These are phyloP conservation scores for Enteromius mattozi DNA, from an alignment of 2,797 vertebrate genomes.

Conservation along the genomic window DNA sequence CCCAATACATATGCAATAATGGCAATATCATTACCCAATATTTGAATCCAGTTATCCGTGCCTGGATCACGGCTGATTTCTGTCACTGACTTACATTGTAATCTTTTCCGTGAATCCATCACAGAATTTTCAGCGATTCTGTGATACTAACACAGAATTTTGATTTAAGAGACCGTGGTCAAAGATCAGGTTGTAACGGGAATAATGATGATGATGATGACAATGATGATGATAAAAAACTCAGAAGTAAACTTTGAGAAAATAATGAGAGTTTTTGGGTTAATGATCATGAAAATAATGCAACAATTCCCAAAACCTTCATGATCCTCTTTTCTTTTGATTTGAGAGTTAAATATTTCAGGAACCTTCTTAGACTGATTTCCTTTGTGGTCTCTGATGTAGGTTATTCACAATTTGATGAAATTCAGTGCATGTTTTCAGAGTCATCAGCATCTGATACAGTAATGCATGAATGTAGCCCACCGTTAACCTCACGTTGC, in stretches of 20 bases:
- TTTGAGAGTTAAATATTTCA: neutral
- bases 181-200: too few species aligned
- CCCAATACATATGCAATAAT: too few species aligned
- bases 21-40: too few species aligned
- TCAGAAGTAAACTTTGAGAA: neutral
- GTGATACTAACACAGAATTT: too few species aligned
- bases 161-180: too few species aligned
- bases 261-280: neutral
- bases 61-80: too few species aligned
- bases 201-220: too few species aligned
- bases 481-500: neutral
- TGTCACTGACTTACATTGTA: too few species aligned
- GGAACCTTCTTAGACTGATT: conserved; percentile 53
- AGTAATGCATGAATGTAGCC: neutral
- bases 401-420: conserved; percentile 8
- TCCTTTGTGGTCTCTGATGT: conserved; percentile 36
- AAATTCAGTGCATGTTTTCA: conserved; percentile 25
- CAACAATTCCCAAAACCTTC: neutral
- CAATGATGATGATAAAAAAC: neutral
- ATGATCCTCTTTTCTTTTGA: neutral
- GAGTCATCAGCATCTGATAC: conserved; percentile 5
- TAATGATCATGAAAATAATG: neutral
- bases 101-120: too few species aligned
- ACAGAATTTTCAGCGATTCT: too few species aligned
- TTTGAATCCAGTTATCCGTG: too few species aligned